Base-by-base conservation (phyloP, 1,140 invertebrate species). In the Protaetia brevitarsis region DNA sequence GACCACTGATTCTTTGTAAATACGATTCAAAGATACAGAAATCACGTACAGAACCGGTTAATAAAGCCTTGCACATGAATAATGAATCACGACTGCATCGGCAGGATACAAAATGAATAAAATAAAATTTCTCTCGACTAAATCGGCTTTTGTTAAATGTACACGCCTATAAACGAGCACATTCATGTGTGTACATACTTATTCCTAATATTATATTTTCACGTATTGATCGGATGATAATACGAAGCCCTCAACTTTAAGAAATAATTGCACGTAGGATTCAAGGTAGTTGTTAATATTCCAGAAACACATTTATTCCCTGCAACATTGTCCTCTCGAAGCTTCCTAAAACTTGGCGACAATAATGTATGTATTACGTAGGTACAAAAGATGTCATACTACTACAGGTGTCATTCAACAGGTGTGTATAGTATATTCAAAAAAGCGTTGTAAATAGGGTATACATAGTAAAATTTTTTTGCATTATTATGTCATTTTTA, bases 31-130 rank as follows among this genome's bases (percentile, higher is more conserved):
- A 23, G 26, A 19, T 51, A 19, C 41, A 19, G 41, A 5, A 51
- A 51, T 51, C 19, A 51, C 41, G 41, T 51, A 23, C 41, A 5
- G 19, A 51, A 51, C 41, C 41, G 41, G 41, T 51, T 51, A 23
- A 51, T 51, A 51, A 45, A 51, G 26, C 41, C 41, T 51, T 51
- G 6, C 41, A 51, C 41, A 51, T 51, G 41, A 51, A 51, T 51
- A 51, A 51, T 51, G 41, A 51, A 51, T 19, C 21, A 51, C 41
- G 41, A 19, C 41, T 51, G 19, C 41, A 51, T 1, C 26, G 41
- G 8, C 31, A n/a, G 13, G 13, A n/a, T 23, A 51, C 26, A 19
- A 51, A 51, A n/a, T n/a, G n/a, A n/a, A n/a, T n/a, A 6, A 19
- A 51, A 51, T 51, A 51, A 51, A 51, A 51, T 23, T 51, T 51